These are phyloP conservation scores for Phoxinus dragarum DNA, from an alignment of 2,797 vertebrate species.

Conservation along the genomic window DNA sequence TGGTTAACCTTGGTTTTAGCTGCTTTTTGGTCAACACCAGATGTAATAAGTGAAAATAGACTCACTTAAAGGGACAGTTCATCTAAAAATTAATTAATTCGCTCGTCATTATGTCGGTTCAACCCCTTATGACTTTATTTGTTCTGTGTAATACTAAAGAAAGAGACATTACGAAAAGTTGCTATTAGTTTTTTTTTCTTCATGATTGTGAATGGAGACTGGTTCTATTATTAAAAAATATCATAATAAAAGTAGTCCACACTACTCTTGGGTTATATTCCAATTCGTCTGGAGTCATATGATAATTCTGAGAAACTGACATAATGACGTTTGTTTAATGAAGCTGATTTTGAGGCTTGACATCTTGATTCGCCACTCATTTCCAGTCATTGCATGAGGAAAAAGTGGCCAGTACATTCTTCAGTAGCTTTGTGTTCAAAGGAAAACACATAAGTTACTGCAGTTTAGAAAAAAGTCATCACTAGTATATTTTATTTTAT, in stretches of 20 bases:
- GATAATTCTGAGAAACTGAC: not conserved
- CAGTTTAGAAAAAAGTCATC: not conserved
- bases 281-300: not conserved
- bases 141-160: not conserved
- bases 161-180: not conserved
- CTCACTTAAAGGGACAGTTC: not conserved
- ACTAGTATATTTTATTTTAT: not conserved
- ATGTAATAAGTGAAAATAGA: not conserved
- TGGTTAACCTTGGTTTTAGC: not conserved
- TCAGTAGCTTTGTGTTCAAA: not conserved
- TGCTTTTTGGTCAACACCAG: not conserved
- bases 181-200: not conserved
- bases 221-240: not conserved
- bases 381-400: not conserved
- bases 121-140: not conserved
- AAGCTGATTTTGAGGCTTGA: not conserved
- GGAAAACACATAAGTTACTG: not conserved
- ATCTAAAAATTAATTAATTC: not conserved
- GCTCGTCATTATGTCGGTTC: not conserved
- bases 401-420: not conserved
- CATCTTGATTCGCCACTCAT: not conserved
- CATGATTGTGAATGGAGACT: not conserved
- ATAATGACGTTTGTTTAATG: not conserved
- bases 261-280: not conserved
- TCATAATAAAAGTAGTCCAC: conserved; percentile 3